phyloP scores from a whole-genome alignment of 1,140 invertebrate genomes.

The Tetragonula clypearis region DNA sequence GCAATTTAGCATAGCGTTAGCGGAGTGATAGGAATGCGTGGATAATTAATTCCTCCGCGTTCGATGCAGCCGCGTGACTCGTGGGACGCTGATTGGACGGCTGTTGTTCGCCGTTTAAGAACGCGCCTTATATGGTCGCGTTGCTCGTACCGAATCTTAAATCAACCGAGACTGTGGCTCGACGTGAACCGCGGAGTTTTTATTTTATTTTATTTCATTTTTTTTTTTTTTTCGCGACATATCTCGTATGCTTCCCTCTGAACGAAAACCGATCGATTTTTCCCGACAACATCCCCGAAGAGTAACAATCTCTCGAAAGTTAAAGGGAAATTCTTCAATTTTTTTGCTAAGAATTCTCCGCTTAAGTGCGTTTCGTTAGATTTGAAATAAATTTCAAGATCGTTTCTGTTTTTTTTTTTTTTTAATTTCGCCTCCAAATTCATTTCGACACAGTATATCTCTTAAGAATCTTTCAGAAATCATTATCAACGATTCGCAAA shows the following conservation, averaged over 20 bases:
- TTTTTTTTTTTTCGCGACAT: background rate
- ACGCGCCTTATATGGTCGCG: constrained; percentile 28
- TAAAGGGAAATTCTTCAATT: background rate
- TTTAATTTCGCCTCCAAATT: no score
- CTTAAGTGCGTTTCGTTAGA: background rate
- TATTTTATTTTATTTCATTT: background rate
- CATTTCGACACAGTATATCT: no score
- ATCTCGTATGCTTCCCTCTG: background rate
- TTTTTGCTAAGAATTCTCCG: background rate
- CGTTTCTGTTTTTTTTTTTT: no score
- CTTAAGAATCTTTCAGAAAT: no score
- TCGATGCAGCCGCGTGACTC: constrained; percentile 15
- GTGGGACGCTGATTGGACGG: constrained; percentile 23
- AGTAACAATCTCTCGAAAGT: background rate
- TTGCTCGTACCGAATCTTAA: constrained; percentile 17
- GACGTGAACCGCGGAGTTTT: background rate
- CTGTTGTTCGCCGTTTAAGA: constrained; percentile 31
- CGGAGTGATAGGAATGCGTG: background rate
- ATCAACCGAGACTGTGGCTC: background rate
- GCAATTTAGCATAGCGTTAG: background rate
- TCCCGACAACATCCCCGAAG: background rate
- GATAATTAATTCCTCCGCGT: constrained; percentile 27
- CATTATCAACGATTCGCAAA: no score
- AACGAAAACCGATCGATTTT: background rate
- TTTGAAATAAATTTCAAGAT: no score